Conservation (phyloP, 2,797 vertebrate genomes). For the Poecilia velifera region DNA sequence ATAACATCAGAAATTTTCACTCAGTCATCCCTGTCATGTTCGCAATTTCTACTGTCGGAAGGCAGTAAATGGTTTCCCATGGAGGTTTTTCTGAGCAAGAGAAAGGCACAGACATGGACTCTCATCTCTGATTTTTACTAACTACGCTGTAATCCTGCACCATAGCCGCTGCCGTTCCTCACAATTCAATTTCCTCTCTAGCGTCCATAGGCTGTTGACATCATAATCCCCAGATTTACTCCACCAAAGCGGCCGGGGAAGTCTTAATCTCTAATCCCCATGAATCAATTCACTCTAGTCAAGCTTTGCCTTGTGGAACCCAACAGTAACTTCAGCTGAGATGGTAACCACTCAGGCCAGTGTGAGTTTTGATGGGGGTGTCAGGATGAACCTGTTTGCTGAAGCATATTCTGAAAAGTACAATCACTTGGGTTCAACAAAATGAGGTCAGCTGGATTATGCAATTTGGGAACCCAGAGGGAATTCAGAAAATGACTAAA, state of each 20-base stretch:
- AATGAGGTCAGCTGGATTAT: constrained; percentile 17
- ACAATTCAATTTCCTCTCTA: constrained; percentile 80
- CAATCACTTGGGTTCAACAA: constrained; percentile 14
- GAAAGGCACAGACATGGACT: constrained; percentile 56
- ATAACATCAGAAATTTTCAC: constrained; percentile 45
- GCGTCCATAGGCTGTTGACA: constrained; percentile 74
- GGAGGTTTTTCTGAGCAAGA: constrained; percentile 44
- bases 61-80: constrained; percentile 38
- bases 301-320: constrained; percentile 46
- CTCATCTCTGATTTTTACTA: constrained; percentile 56
- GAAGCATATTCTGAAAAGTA: constrained; percentile 19
- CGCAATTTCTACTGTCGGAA: constrained; percentile 26
- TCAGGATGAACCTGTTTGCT: constrained; percentile 30
- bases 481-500: constrained; percentile 20
- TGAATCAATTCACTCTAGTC: constrained; percentile 80
- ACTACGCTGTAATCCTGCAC: constrained; percentile 67
- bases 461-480: constrained; percentile 8
- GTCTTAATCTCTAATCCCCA: constrained; percentile 83
- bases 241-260: constrained; percentile 71
- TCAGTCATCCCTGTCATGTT: constrained; percentile 14
- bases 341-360: constrained; percentile 44
- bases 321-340: constrained; percentile 34
- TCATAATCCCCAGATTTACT: constrained; percentile 87
- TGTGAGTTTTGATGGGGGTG: constrained; percentile 21
- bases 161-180: constrained; percentile 45